Evolutionary conservation across 2,113 vertebrate genomes (phyloP).

Genomic region (Zapornia atra): DNA sequence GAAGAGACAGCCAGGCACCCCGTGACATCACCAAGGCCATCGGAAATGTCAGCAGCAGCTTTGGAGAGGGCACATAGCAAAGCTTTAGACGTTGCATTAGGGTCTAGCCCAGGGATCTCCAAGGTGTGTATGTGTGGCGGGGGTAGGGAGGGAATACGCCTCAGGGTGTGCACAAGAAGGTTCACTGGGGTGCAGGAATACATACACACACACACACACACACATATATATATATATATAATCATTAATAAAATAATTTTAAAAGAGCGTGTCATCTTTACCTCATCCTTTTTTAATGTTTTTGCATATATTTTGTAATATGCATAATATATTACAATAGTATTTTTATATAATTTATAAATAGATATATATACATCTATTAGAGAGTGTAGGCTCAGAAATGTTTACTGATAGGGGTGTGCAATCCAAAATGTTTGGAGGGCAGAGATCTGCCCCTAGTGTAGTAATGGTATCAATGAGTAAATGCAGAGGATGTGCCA

Average conservation of each 20-base stretch:
- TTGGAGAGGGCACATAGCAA: background rate
- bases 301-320: background rate
- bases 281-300: background rate
- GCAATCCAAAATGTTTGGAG: background rate
- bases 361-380: background rate
- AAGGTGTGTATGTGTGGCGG: background rate
- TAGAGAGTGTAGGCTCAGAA: background rate
- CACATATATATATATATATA: no score
- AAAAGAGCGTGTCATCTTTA: background rate
- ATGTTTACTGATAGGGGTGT: background rate
- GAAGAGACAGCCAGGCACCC: background rate
- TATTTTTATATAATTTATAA: background rate
- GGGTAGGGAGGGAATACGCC: background rate
- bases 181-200: background rate
- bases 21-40: background rate
- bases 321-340: background rate
- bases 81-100: background rate
- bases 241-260: background rate
- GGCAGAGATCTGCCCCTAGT: background rate
- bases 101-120: background rate
- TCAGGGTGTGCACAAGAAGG: background rate
- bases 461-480: background rate
- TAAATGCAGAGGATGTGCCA: background rate
- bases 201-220: no score
- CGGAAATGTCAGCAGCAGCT: background rate